phyloP scores from a whole-genome alignment of 2,888 invertebrate genomes.

The Eupelmus urozonus region DNA sequence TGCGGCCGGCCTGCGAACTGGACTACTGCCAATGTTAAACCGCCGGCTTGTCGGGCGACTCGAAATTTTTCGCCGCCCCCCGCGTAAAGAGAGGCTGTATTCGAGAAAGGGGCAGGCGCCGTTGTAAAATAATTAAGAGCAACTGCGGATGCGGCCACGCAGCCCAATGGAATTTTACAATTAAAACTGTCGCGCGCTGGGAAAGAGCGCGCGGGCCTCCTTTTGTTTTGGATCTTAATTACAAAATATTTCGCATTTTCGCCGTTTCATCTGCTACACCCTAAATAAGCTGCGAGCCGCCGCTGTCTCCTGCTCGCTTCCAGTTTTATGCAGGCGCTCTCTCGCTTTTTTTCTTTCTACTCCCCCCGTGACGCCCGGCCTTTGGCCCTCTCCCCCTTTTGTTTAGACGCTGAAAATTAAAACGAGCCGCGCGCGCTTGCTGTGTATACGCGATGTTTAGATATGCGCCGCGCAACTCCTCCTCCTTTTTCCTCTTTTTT shows the following conservation, averaged over 20 bases:
- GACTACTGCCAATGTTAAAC: constrained; percentile 66
- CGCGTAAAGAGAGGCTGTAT: background rate
- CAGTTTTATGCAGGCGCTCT: too few species aligned
- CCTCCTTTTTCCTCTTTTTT: background rate
- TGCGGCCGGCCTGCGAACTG: constrained; percentile 64
- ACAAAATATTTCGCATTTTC: constrained; percentile 50
- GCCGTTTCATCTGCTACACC: constrained; percentile 24
- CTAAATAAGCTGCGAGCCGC: constrained; percentile 2
- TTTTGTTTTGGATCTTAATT: constrained; percentile 48
- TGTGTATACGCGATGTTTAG: constrained; percentile 3
- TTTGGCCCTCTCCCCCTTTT: background rate
- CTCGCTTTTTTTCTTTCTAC: too few species aligned
- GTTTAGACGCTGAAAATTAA: constrained; percentile 31
- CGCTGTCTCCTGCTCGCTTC: too few species aligned
- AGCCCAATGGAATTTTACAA: constrained; percentile 47
- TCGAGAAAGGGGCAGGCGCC: constrained; percentile 9
- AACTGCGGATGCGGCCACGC: background rate
- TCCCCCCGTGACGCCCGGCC: too few species aligned
- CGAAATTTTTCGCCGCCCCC: background rate
- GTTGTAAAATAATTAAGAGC: constrained; percentile 54
- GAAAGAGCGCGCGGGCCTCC: too few species aligned
- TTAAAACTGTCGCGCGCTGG: constrained; percentile 43
- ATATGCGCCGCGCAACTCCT: background rate
- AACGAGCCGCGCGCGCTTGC: background rate
- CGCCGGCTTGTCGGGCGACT: constrained; percentile 49